Conservation (phyloP, 2,797 vertebrate species). For the Danio choprae region DNA sequence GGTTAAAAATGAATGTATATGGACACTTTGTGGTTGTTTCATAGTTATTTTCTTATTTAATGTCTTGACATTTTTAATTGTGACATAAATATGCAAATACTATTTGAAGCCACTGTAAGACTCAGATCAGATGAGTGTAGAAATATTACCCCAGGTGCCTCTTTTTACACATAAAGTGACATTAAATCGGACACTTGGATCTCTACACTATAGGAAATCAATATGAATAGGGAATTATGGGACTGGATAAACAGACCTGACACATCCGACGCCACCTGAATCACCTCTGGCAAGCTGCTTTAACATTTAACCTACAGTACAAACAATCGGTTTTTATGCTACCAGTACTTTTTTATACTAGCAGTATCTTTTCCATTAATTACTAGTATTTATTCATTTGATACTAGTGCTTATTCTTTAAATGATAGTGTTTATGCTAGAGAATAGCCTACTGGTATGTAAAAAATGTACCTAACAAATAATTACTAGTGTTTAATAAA, state of each 20-base stretch:
- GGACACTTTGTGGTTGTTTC: too few species aligned
- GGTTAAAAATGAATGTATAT: too few species aligned
- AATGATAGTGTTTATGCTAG: too few species aligned
- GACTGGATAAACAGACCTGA: constrained; percentile 36
- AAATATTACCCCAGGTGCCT: not conserved
- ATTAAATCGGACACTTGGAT: constrained; percentile 1
- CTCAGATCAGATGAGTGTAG: constrained; percentile 12
- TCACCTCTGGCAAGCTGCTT: not conserved
- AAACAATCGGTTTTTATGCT: too few species aligned
- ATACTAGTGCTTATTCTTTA: too few species aligned
- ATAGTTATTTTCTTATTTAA: not conserved
- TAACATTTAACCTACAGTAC: too few species aligned
- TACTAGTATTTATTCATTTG: too few species aligned
- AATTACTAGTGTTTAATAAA: too few species aligned
- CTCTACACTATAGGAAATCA: constrained; percentile 1
- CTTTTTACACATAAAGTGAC: not conserved
- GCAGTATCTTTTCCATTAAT: too few species aligned
- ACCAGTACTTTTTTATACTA: too few species aligned
- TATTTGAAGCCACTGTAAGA: not conserved
- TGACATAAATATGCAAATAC: not conserved
- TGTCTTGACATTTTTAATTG: not conserved
- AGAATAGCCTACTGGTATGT: too few species aligned
- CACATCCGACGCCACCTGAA: constrained; percentile 17
- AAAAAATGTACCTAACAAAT: too few species aligned
- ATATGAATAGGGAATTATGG: not conserved